Evolutionary conservation across 2,797 vertebrate genomes (phyloP), one percentile per base, ranked within the genome.

Genomic region (Euphonia xanthogaster): DNA sequence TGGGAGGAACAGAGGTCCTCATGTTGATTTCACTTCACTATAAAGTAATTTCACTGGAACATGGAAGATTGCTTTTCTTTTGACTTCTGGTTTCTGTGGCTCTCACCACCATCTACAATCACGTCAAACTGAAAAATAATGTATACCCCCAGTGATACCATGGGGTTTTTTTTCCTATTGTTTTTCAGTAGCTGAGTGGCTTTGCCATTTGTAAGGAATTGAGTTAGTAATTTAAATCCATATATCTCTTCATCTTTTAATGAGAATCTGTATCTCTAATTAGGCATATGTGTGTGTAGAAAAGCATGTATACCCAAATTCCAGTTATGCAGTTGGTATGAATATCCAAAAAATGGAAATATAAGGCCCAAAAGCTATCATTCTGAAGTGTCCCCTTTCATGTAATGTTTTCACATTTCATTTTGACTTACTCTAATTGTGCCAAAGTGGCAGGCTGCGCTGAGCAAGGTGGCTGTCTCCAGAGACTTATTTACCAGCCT

Each of bases 111-210:
- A 14, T 51, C 30, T 57, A 15, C 16, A 25, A 77, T 10, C 50
- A 2, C 16, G 18, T 74, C 63, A 79, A 45, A 55, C 14, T 58
- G n/a, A 79, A 88, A 85, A 76, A 54, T 35, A 31, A 27, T 31
- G 21, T 40, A 15, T 8, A 47, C 48, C 9, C 35, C 12, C 8
- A 10, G 25, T 31, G 40, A 55, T 54, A 54, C 1, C 13, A 19
- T 68, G 12, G 2, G 0, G 23, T 14, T 5, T 4, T 73, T 66
- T 74, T 45, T 30, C 30, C 11, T 18, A 0, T 37, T 55, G 5
- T 42, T 68, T 77, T 73, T 78, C 40, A 68, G 28, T 65, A 50
- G 35, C 40, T 1, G 3, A 65, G 18, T 39, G 20, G 35, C 24
- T 93, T 24, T 35, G n/a, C 40, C 9, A 9, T 65, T 81, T 44